Evolutionary conservation across 2,888 invertebrate genomes (phyloP).

Genomic region (Ornithoptera alexandrae): DNA sequence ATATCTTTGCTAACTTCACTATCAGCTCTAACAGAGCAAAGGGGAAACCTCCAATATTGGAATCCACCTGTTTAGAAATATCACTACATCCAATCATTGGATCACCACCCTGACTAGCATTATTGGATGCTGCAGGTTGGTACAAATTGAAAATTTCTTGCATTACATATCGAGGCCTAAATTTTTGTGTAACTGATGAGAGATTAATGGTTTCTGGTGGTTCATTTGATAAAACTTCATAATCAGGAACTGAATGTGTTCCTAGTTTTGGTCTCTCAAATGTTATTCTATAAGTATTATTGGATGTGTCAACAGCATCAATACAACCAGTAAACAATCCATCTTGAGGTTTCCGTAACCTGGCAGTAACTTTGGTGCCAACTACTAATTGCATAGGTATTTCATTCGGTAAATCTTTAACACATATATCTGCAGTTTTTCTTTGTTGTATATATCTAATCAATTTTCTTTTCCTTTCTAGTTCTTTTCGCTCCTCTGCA

Average conservation of each 20-base stretch:
- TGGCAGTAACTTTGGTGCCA: conserved; percentile 95
- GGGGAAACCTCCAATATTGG: conserved; percentile 89
- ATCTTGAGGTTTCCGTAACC: conserved; percentile 95
- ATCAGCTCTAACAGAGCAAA: conserved; percentile 91
- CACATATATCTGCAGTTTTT: conserved; percentile 88
- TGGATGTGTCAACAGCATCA: conserved; percentile 96
- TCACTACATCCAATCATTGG: conserved; percentile 83
- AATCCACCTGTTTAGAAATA: conserved; percentile 66
- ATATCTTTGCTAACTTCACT: conserved; percentile 91
- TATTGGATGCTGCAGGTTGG: conserved; percentile 57
- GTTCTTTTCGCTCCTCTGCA: conserved; percentile 93
- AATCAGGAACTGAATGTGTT: conserved; percentile 97
- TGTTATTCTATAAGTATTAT: conserved; percentile 95
- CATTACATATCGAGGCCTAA: conserved; percentile 84
- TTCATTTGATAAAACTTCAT: conserved; percentile 96
- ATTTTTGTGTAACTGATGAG: conserved; percentile 89
- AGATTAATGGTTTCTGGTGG: conserved; percentile 94
- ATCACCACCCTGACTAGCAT: conserved; percentile 83
- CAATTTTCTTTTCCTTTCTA: conserved; percentile 94
- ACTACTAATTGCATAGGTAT: conserved; percentile 96
- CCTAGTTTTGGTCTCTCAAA: conserved; percentile 96
- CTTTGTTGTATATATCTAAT: conserved; percentile 96
- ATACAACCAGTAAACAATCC: conserved; percentile 96
- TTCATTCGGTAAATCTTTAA: conserved; percentile 95
- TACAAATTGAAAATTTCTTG: conserved; percentile 77